Evolutionary conservation across 2,113 vertebrate species (phyloP).

Genomic region (Tragulus kanchil): DNA sequence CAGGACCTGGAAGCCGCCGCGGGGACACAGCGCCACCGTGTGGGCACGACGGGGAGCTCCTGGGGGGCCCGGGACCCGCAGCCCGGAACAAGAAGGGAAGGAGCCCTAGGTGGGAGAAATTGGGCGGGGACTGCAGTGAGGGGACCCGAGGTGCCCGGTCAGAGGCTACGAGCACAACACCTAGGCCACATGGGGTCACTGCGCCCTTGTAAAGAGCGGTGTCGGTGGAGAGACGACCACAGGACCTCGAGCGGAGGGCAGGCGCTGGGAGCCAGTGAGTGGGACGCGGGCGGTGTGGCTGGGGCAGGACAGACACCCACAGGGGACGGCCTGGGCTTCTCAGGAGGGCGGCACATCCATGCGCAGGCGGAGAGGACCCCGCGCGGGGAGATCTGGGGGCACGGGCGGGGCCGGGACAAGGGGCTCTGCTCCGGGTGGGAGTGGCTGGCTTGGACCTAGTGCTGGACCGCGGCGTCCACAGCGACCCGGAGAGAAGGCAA

Average conservation of each 20-base stretch:
- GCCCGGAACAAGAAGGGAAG: neutral
- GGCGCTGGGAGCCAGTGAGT: too few relatives aligned
- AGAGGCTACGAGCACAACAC: rapidly evolving
- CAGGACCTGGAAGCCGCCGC: neutral
- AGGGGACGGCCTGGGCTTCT: neutral
- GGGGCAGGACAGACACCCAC: rapidly evolving
- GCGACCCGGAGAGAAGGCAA: neutral
- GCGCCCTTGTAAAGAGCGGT: neutral
- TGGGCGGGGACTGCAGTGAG: rapidly evolving
- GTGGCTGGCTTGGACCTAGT: neutral
- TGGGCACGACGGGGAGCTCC: neutral
- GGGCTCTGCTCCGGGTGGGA: neutral
- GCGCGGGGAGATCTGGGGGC: neutral
- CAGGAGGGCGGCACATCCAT: neutral
- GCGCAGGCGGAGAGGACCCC: too few relatives aligned
- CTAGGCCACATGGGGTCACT: neutral
- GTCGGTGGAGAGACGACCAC: neutral
- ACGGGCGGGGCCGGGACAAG: neutral
- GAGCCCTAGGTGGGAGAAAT: neutral
- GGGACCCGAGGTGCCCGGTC: neutral
- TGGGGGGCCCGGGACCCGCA: neutral
- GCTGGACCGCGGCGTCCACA: too few relatives aligned
- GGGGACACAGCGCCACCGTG: neutral
- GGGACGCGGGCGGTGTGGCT: slow-evolving; percentile 44
- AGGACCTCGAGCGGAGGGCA: neutral